A percentile compares a stretch with the other conserved stretches of the same genome.
These are phyloP conservation scores for Amphimallon solstitiale DNA, from an alignment of 2,888 invertebrate species.

Conservation along the genomic window DNA sequence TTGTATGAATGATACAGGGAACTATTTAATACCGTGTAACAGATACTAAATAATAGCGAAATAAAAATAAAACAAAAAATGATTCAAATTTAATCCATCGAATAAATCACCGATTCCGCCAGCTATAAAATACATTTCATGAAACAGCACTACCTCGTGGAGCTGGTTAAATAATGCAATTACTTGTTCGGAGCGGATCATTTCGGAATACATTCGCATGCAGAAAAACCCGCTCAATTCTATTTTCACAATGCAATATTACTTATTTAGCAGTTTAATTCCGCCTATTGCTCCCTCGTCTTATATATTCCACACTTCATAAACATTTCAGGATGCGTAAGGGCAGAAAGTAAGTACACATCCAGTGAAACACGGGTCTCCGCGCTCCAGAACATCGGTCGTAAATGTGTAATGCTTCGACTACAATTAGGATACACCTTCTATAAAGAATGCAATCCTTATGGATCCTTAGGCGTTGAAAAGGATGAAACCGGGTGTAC, in stretches of 20 bases:
- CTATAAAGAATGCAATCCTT: constrained; percentile 30
- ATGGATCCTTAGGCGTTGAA: constrained; percentile 17
- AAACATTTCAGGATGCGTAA: constrained; percentile 54
- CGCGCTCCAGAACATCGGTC: constrained; percentile 8
- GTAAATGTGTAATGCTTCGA: constrained; percentile 32
- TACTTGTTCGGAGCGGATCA: constrained; percentile 17
- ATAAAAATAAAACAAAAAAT: too few relatives aligned
- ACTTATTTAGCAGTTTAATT: constrained; percentile 58
- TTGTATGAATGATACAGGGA: too few relatives aligned
- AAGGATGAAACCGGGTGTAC: constrained; percentile 1
- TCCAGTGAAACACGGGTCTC: not conserved
- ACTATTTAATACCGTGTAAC: too few relatives aligned
- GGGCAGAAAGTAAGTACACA: constrained; percentile 24
- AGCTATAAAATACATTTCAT: not conserved
- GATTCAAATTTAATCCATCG: not conserved
- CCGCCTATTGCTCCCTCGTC: constrained; percentile 52
- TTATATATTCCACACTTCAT: constrained; percentile 53
- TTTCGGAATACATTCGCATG: constrained; percentile 35
- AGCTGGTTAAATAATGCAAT: constrained; percentile 19
- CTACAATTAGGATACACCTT: constrained; percentile 28
- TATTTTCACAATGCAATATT: constrained; percentile 47
- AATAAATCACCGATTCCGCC: constrained; percentile 11
- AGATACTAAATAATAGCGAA: too few relatives aligned
- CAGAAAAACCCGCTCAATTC: constrained; percentile 43
- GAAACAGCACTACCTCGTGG: not conserved